Evolutionary conservation across 1,140 invertebrate species (phyloP).

Genomic region (Andricus grossulariae): DNA sequence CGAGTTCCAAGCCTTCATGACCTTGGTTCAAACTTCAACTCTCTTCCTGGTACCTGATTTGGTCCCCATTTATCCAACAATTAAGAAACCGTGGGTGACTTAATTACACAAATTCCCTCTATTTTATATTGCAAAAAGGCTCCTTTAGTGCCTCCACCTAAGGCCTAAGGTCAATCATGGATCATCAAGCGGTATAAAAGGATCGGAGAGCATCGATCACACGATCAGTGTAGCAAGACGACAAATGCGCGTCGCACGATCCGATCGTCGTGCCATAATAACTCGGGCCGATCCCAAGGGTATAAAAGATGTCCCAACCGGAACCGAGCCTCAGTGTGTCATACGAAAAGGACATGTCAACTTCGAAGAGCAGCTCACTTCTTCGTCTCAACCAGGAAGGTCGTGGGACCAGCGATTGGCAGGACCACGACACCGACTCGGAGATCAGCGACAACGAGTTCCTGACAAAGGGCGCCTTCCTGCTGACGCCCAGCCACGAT

Average conservation of each 20-base stretch:
- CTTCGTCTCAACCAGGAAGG: conserved; percentile 65
- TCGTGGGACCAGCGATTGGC: conserved; percentile 56
- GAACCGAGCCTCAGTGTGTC: conserved; percentile 61
- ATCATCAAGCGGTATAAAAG: conserved; percentile 64
- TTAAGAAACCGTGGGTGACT: too few species aligned
- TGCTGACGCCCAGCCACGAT: conserved; percentile 88
- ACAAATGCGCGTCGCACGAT: conserved; percentile 52
- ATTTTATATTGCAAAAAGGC: too few species aligned
- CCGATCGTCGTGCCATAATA: conserved; percentile 4
- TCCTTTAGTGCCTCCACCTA: not conserved
- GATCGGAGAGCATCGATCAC: conserved; percentile 51
- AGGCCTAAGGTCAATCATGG: not conserved
- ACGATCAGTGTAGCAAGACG: conserved; percentile 63
- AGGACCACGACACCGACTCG: conserved; percentile 69
- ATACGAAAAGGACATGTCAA: conserved; percentile 68
- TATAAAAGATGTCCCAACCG: conserved; percentile 71
- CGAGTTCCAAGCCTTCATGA: too few species aligned
- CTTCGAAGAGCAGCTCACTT: conserved; percentile 68
- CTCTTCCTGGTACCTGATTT: too few species aligned
- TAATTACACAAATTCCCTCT: too few species aligned
- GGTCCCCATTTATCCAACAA: too few species aligned
- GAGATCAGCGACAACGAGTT: conserved; percentile 72
- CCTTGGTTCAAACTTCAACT: too few species aligned
- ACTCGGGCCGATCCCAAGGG: conserved; percentile 39
- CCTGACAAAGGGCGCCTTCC: conserved; percentile 83